Evolutionary conservation across 2,888 invertebrate species (phyloP), one percentile per base, ranked within the genome.

Genomic region (Julus scanicus): DNA sequence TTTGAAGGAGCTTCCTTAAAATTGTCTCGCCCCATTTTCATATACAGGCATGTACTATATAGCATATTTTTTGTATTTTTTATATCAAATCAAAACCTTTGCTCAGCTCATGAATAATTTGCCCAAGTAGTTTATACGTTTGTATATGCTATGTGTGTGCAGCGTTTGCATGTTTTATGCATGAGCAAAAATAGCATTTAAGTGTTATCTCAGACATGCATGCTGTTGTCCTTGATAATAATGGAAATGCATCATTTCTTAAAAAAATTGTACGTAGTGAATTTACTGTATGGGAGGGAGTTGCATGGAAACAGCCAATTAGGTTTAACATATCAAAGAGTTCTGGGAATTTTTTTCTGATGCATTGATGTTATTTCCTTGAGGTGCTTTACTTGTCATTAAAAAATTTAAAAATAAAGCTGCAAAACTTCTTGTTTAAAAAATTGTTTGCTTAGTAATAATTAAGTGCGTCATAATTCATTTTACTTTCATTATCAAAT

Each of bases 141-240:
- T 80, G 37, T 80, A 8, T 80, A 37, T 13, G 37, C 20, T 80
- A 44, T 44, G n/a, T 63, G n/a, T 63, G 63, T 17, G 63, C 63
- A n/a, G 80, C 80, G 80, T 80, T 80, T 37, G 37, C 37, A 37
- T 80, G 80, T 80, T 80, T 80, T 80, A 80, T 80, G 80, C 80
- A 80, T 80, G 80, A 80, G 80, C 80, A 37, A 80, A 80, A 80
- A 80, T 37, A 80, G 37, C 80, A 37, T 80, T 80, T 80, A 80
- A 80, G 80, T 80, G 80, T 80, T 80, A 80, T 80, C 80, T 80
- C 80, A 80, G 80, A 80, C 80, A 37, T 80, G 80, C 80, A 37
- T 80, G 80, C 37, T 37, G 37, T 80, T 80, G 80, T 80, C 80
- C 80, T 80, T 80, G 80, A 37, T 80, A 80, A 80, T 80, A 80